Evolutionary conservation across 2,113 vertebrate species (phyloP), one percentile per base, ranked within the genome.

Genomic region (Chamaea fasciata): DNA sequence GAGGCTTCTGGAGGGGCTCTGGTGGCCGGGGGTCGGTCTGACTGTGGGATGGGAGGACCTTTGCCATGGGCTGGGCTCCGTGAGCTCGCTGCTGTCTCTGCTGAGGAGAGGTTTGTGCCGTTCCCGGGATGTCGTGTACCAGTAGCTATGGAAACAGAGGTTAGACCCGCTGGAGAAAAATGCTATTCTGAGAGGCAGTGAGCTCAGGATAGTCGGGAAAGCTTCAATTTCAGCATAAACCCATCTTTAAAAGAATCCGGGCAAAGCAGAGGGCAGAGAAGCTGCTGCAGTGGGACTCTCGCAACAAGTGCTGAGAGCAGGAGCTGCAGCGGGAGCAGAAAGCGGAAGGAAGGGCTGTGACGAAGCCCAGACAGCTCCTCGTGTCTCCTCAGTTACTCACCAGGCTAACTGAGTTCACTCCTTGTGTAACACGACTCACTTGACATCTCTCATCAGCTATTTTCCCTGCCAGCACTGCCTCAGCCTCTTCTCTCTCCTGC

Each of bases 61-160:
- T n/a, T 75, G 74, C 67, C 6, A 0, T 10, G 4, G 56, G 47
- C 59, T 55, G 33, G n/a, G 44, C 52, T 92, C 27, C 22, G 15
- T 1, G 13, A 0, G 1, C 88, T 87, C 6, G 3, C 44, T 10
- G 1, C 62, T 1, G 6, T 70, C 75, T 69, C 81, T 50, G 73
- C 94, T 20, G 26, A 79, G 89, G 62, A 0, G 4, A 84, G 77
- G 67, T 55, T 82, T 84, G 77, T 80, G 89, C 80, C 5, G 8
- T 83, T 87, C 88, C 93, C 18, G 82, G 81, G 80, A 94, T 68
- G 90, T 73, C 57, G 28, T 94, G 73, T 83, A 84, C 53, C 90
- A 93, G 95, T 94, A 96, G 88, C 92, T 95, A 97, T 94, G 91
- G 96, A 95, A 97, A 96, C 89, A 52, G 95, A 94, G 79, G 83